Conservation (phyloP, 2,888 invertebrate species). For the Silvanus unidentatus region DNA sequence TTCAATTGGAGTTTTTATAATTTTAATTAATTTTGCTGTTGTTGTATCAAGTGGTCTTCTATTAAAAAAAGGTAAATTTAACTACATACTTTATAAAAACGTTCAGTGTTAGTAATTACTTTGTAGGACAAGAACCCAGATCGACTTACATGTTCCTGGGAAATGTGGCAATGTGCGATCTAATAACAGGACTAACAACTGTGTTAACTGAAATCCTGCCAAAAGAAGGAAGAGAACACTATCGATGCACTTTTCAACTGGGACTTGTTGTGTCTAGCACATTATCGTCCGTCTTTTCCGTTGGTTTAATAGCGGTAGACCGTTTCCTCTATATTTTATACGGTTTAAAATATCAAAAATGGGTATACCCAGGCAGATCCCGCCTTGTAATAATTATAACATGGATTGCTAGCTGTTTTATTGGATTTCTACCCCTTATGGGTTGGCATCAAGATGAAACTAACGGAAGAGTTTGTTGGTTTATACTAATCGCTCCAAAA, state of each 20-base stretch:
- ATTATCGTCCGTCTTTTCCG: constrained; percentile 58
- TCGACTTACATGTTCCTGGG: constrained; percentile 61
- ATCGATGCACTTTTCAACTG: constrained; percentile 41
- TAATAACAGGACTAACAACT: constrained; percentile 57
- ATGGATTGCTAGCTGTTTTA: constrained; percentile 54
- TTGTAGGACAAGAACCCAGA: constrained; percentile 56
- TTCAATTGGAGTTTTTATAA: constrained; percentile 51
- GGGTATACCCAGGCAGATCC: constrained; percentile 55
- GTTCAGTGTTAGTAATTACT: constrained; percentile 4
- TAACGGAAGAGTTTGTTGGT: constrained; percentile 53
- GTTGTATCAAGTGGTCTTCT: constrained; percentile 62
- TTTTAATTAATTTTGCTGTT: constrained; percentile 56
- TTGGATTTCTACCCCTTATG: constrained; percentile 56
- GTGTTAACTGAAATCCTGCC: constrained; percentile 51
- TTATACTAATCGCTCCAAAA: constrained; percentile 53
- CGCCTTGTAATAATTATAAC: constrained; percentile 51
- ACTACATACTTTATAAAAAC: background rate
- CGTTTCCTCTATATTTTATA: constrained; percentile 60
- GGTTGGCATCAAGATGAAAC: constrained; percentile 53
- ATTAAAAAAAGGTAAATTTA: constrained; percentile 55
- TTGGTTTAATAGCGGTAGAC: constrained; percentile 59
- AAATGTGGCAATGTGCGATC: constrained; percentile 60
- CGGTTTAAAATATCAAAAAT: constrained; percentile 57
- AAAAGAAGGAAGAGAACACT: constrained; percentile 37
- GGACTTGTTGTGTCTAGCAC: constrained; percentile 60